Base-by-base conservation (phyloP, 2,797 vertebrate genomes). In the Danionella dracula region DNA sequence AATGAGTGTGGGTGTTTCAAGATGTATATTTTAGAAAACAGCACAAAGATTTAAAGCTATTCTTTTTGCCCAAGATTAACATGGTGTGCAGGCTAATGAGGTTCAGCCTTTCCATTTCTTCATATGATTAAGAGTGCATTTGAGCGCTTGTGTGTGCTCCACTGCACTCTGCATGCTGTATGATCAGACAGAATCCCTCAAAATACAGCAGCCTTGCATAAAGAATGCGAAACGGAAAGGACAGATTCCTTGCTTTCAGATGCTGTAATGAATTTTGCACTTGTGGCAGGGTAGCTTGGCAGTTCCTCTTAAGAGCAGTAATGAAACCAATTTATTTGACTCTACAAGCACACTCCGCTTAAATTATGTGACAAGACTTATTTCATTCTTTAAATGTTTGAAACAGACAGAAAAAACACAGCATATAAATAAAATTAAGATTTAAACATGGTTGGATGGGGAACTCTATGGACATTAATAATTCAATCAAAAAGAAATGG, bases 391-490 rank as follows among this genome's bases (percentile, higher is more conserved):
- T 37, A 19, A 9, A 27, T 41, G 40, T 44, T 56, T 75, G 55
- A 63, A 65, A 68, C 34, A 62, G 46, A 32, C 12, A 51, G 34
- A 70, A 71, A 74, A 65, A 69, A 76, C 20, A 64, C 16, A 10
- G 50, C 44, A 72, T 55, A 71, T 66, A 68, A 68, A 72, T 79
- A 45, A 51, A 70, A 73, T 77, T 66, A 72, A 66, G 20, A 78
- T 71, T 69, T 46, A 64, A 70, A 54, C 35, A 57, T 21, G 56
- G 19, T 75, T 35, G 68, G 48, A 56, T 68, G 76, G 53, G 66
- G 77, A 66, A 56, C 77, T 77, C 75, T 57, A 37, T 68, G 74
- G 73, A 67, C 53, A 64, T 79, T 76, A 77, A 76, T 76, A 77
- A 76, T 79, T 16, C 70, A 82, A 77, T 45, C 21, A 20, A 72